Conservation (phyloP, 2,888 invertebrate species). For the Linyphia triangularis region DNA sequence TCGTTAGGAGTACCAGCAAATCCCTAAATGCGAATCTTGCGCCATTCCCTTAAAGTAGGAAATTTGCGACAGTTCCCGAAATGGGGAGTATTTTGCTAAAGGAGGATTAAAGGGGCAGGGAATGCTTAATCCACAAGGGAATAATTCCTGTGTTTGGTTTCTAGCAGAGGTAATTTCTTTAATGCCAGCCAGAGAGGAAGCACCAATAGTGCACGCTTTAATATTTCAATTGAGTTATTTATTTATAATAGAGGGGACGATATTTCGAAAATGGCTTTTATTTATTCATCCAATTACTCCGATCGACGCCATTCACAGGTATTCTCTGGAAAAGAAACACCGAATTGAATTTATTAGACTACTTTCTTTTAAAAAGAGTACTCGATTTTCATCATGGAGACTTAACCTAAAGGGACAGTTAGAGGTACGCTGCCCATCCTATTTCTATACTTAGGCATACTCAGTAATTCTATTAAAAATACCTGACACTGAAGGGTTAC, state of each 20-base stretch:
- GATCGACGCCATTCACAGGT: slow-evolving; percentile 47
- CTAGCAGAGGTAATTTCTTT: slow-evolving; percentile 70
- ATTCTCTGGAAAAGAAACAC: slow-evolving; percentile 12
- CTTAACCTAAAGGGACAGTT: no score
- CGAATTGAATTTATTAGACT: background rate
- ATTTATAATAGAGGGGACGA: slow-evolving; percentile 63
- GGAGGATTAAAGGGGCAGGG: slow-evolving; percentile 60
- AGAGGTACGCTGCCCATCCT: no score
- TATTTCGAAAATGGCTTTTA: slow-evolving; percentile 51
- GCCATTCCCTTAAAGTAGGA: slow-evolving; percentile 62
- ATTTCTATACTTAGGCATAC: no score
- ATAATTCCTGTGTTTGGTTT: slow-evolving; percentile 51
- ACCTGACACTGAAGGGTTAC: no score
- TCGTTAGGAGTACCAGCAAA: slow-evolving; percentile 44
- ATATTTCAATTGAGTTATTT: slow-evolving; percentile 70
- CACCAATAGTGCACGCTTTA: slow-evolving; percentile 58
- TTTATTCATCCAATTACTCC: slow-evolving; percentile 66
- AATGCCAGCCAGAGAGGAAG: slow-evolving; percentile 64
- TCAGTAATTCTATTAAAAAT: no score
- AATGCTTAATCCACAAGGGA: slow-evolving; percentile 66
- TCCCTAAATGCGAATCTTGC: slow-evolving; percentile 66
- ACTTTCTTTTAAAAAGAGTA: background rate
- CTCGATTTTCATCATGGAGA: no score
- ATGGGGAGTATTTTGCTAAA: slow-evolving; percentile 54
- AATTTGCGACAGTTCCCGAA: slow-evolving; percentile 70